A percentile compares a stretch with the other conserved stretches of the same genome.
These are phyloP conservation scores for Phycodurus eques DNA, from an alignment of 2,113 vertebrate genomes.

Conservation along the genomic window DNA sequence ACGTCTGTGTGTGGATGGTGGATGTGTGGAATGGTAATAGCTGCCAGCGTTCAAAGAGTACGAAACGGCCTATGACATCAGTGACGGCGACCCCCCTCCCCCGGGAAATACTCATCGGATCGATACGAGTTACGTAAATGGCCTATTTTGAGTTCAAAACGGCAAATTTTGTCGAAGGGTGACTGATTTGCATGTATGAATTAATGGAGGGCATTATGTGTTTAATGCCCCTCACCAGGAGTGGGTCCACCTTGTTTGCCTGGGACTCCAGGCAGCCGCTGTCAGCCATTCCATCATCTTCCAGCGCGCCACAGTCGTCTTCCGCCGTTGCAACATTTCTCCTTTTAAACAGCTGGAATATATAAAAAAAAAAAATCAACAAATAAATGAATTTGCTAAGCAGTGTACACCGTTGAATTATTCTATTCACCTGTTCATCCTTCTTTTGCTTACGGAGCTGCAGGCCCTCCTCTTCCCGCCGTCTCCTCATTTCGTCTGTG, in stretches of 20 bases:
- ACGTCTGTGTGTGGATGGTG: too few relatives aligned
- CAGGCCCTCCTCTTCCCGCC: conserved; percentile 94
- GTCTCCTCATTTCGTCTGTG: conserved; percentile 94
- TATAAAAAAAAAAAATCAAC: not conserved
- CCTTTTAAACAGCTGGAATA: conserved; percentile 88
- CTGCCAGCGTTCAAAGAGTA: too few relatives aligned
- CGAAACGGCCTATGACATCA: too few relatives aligned
- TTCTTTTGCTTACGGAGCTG: conserved; percentile 96
- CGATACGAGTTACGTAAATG: too few relatives aligned
- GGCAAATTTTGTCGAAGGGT: too few relatives aligned
- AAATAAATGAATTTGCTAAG: not conserved
- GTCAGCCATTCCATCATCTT: conserved; percentile 96
- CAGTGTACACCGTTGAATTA: too few relatives aligned
- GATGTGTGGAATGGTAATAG: too few relatives aligned
- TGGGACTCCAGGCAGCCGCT: conserved; percentile 93
- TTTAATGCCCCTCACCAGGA: conserved; percentile 73
- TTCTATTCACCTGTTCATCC: conserved; percentile 85
- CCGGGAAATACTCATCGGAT: too few relatives aligned
- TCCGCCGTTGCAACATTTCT: conserved; percentile 92
- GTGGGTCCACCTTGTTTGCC: conserved; percentile 94
- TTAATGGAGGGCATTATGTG: too few relatives aligned
- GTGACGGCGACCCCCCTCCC: too few relatives aligned
- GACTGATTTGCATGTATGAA: too few relatives aligned
- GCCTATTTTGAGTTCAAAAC: too few relatives aligned
- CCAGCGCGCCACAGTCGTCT: conserved; percentile 79